These are phyloP conservation scores for Mirza zaza DNA, from an alignment of 2,113 vertebrate genomes.

Conservation along the genomic window DNA sequence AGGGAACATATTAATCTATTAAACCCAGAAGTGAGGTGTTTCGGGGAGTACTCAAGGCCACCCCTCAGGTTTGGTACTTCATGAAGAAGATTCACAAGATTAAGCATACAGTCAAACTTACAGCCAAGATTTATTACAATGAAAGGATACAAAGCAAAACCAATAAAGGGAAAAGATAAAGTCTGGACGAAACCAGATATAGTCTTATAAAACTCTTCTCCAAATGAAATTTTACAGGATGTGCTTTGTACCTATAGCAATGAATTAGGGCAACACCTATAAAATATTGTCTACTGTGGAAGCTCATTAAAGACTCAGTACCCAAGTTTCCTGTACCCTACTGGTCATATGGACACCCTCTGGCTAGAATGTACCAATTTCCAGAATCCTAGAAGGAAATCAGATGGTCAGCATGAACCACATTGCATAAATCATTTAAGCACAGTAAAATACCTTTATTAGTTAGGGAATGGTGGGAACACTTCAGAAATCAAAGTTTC, in stretches of 20 bases:
- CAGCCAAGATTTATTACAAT: not conserved
- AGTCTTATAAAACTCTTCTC: not conserved
- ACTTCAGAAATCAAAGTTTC: not conserved
- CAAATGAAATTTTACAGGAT: not conserved
- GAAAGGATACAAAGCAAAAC: not conserved
- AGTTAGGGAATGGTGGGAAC: not conserved
- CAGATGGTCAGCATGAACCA: not conserved
- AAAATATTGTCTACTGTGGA: not conserved
- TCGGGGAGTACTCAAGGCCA: not conserved
- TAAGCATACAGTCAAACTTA: not conserved
- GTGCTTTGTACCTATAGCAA: not conserved
- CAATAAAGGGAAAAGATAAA: not conserved
- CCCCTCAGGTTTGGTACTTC: not conserved
- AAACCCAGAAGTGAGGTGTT: not conserved
- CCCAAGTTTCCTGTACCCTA: not conserved
- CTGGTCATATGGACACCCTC: not conserved
- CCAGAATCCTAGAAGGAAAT: not conserved
- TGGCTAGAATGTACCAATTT: not conserved
- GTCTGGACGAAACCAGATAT: not conserved
- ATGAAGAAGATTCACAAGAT: not conserved
- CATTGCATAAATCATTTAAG: not conserved
- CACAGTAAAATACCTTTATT: not conserved
- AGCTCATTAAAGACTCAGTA: not conserved
- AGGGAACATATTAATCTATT: not conserved
- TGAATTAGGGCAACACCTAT: not conserved